A percentile compares a stretch with the other conserved stretches of the same genome.
Evolutionary conservation across 2,797 vertebrate species (phyloP).

Genomic region (Enteromius trimaculatus): DNA sequence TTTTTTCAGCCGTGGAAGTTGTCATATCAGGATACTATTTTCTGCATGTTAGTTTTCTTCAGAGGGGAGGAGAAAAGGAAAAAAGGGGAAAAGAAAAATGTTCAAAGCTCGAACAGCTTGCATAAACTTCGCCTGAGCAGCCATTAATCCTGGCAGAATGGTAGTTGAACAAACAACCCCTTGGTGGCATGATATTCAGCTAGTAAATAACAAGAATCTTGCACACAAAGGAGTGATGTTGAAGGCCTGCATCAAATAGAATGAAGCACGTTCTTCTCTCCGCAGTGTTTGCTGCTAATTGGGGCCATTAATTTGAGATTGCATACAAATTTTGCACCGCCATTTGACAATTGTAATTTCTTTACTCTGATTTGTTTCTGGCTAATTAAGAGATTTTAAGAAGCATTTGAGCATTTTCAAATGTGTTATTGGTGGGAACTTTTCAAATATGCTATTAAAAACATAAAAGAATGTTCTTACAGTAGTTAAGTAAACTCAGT

Average conservation of each 20-base stretch:
- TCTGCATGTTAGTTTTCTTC: constrained; percentile 70
- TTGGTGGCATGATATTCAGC: constrained; percentile 54
- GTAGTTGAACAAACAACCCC: constrained; percentile 63
- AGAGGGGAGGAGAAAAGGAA: constrained; percentile 45
- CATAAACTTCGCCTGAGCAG: constrained; percentile 38
- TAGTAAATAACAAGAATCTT: constrained; percentile 56
- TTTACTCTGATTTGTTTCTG: constrained; percentile 18
- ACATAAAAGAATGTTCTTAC: background rate
- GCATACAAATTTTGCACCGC: constrained; percentile 31
- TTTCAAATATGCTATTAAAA: background rate
- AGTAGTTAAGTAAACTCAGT: background rate
- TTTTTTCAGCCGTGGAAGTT: constrained; percentile 73
- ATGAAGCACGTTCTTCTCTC: constrained; percentile 29
- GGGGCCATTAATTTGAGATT: constrained; percentile 47
- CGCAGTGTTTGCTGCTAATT: constrained; percentile 36
- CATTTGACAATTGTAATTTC: constrained; percentile 29
- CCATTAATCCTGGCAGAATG: constrained; percentile 57
- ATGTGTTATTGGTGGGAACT: constrained; percentile 12
- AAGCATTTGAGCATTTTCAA: background rate
- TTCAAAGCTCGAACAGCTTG: constrained; percentile 56
- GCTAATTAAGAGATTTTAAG: background rate
- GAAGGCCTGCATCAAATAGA: constrained; percentile 40
- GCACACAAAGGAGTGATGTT: constrained; percentile 43
- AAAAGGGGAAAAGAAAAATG: constrained; percentile 27
- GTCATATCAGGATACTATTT: constrained; percentile 78